Evolutionary conservation across 2,113 vertebrate species (phyloP), one percentile per base, ranked within the genome.

Genomic region (Entelurus aequoreus): DNA sequence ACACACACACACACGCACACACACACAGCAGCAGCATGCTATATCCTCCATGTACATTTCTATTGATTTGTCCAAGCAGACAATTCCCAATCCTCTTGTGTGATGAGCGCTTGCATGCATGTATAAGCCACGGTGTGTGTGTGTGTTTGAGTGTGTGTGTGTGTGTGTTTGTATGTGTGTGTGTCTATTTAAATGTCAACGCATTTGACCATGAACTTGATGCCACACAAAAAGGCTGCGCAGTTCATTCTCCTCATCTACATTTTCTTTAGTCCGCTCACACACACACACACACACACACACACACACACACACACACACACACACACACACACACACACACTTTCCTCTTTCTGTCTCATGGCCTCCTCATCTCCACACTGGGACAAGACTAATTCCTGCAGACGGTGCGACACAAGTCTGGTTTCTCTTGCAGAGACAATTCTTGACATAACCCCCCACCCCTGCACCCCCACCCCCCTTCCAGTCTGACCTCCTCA

Each of bases 51-150:
- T 53, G 70, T 76, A 68, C 69, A 75, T 83, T 72, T 87, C 65
- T 84, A 85, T 83, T 87, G 87, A 88, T 88, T 86, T 80, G 49
- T 66, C 54, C 14, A 74, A 76, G 83, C 72, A 83, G 64, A 77
- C 47, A 69, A 70, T 68, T 76, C 80, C 75, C 77, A 75, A 50
- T 70, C 74, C 76, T 68, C 38, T 38, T 71, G 53, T 62, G 60
- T 70, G 55, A 58, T 44, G 48, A 21, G 47, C 36, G 46, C 21
- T 16, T 52, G 46, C 36, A 49, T 48, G 65, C 50, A 49, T 49
- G 7, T 51, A 19, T 15, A 21, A 15, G 16, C 16, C 3, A 3
- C 21, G 2, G 54, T n/a, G n/a, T n/a, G n/a, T 37, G 54, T 51
- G 55, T 36, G 62, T 53, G 7, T 54, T n/a, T 40, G 8, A 4